These are phyloP conservation scores for Chiloscyllium punctatum DNA, from an alignment of 2,797 vertebrate genomes.

Conservation along the genomic window DNA sequence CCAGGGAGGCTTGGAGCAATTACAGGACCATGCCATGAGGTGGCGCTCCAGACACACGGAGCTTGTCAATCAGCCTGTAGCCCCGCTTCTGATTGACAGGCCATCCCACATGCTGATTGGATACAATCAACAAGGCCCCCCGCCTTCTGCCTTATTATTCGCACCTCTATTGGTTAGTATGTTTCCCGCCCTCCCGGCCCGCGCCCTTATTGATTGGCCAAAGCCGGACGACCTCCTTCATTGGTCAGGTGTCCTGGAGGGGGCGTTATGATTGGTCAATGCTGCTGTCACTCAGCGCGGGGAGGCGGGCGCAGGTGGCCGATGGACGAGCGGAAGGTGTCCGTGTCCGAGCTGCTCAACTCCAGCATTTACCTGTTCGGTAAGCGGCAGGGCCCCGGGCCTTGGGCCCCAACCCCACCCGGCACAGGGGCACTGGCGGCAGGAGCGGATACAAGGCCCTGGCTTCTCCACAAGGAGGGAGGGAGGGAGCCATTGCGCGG, in stretches of 20 bases:
- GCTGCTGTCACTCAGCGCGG: neutral
- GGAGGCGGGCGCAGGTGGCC: neutral
- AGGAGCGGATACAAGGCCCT: neutral
- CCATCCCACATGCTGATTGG: neutral
- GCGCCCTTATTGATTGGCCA: too few relatives aligned
- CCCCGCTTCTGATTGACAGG: neutral
- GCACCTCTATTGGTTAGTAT: too few relatives aligned
- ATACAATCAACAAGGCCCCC: neutral
- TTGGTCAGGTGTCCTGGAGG: neutral
- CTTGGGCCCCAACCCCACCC: neutral
- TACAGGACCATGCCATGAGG: too few relatives aligned
- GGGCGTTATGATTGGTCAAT: neutral
- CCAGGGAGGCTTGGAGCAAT: too few relatives aligned
- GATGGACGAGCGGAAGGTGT: neutral
- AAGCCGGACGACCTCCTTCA: accelerated
- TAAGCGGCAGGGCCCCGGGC: neutral
- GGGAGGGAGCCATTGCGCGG: neutral
- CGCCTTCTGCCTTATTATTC: too few relatives aligned
- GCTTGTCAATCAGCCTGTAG: neutral
- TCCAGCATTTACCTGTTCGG: slow-evolving; percentile 1
- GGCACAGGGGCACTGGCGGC: neutral
- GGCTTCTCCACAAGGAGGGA: too few relatives aligned
- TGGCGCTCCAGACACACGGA: too few relatives aligned
- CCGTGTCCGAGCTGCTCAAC: neutral
- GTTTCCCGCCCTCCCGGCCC: too few relatives aligned